Base-by-base conservation (phyloP, 2,113 vertebrate genomes). In the Sprattus sprattus region DNA sequence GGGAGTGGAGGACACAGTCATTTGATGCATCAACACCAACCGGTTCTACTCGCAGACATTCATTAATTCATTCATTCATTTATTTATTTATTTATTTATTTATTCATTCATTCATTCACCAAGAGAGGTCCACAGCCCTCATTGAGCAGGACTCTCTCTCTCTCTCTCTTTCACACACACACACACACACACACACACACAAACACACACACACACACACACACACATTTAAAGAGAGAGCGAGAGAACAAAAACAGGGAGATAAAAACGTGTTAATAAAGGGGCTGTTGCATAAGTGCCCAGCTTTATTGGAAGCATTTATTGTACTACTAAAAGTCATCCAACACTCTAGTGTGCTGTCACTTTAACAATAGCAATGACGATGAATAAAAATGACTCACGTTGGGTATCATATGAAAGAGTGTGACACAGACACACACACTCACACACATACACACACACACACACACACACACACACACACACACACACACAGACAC, bases 221-320 rank as follows among this genome's bases (percentile, higher is more conserved):
- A 89, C 82, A 88, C 83, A 86, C 11, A 44, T 50, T 81, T 52
- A 84, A 45, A 87, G 60, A 78, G 67, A 78, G 32, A 50, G 0
- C n/a, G 44, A 32, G 15, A 28, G 10, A 13, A 32, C 64, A 28
- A 71, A 60, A 60, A 20, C n/a, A 9, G 25, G 11, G 39, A 39
- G 39, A 39, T 39, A 2, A 28, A 11, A 15, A 32, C 28, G 64
- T 71, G 11, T 28, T 25, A 32, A 32, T 28, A 71, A 28, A 32
- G 25, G 64, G 25, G 25, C 15, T 71, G 64, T 71, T 71, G 64
- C 64, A 25, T 71, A 71, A 71, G 28, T 32, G 28, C 15, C 28
- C 25, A 71, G 64, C n/a, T 28, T 25, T 25, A 28, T 9, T 71
- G 64, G 64, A 13, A 28, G 8, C 9, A 2, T 32, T 71, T 32